These are phyloP conservation scores for Zaprionus ornatus DNA, from an alignment of 1,140 invertebrate genomes.

Conservation along the genomic window DNA sequence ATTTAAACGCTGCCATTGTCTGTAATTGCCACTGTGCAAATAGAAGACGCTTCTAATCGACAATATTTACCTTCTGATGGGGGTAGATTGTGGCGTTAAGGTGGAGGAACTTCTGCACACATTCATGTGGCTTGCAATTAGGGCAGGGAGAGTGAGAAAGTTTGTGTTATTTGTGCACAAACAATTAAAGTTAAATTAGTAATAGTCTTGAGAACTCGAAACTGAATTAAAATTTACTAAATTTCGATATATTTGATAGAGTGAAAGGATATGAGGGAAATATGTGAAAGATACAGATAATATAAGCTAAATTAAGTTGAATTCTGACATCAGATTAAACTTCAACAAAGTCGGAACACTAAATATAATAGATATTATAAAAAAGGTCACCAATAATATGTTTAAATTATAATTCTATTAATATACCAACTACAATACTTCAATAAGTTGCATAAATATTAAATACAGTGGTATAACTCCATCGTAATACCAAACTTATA, in stretches of 20 bases:
- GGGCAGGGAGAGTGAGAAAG: background rate
- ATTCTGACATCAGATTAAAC: too few relatives aligned
- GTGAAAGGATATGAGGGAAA: too few relatives aligned
- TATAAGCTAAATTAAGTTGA: too few relatives aligned
- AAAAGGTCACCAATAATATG: too few relatives aligned
- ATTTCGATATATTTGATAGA: background rate
- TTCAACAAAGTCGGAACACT: too few relatives aligned
- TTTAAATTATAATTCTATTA: too few relatives aligned
- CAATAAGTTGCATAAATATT: background rate
- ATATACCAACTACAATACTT: too few relatives aligned
- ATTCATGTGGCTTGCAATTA: background rate
- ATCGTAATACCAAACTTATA: background rate
- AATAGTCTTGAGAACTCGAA: background rate
- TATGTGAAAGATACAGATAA: too few relatives aligned
- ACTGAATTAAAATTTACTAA: background rate
- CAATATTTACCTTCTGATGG: slow-evolving; percentile 5
- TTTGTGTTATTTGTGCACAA: background rate
- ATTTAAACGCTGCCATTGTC: slow-evolving; percentile 18
- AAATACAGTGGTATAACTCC: accelerated
- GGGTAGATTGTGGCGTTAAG: background rate
- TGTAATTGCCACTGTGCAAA: slow-evolving; percentile 32
- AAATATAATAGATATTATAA: too few relatives aligned
- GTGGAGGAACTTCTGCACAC: background rate
- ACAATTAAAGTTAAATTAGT: background rate
- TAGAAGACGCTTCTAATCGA: slow-evolving; percentile 1